Conservation (phyloP, 2,797 vertebrate species). For the Acanthornis magna region DNA sequence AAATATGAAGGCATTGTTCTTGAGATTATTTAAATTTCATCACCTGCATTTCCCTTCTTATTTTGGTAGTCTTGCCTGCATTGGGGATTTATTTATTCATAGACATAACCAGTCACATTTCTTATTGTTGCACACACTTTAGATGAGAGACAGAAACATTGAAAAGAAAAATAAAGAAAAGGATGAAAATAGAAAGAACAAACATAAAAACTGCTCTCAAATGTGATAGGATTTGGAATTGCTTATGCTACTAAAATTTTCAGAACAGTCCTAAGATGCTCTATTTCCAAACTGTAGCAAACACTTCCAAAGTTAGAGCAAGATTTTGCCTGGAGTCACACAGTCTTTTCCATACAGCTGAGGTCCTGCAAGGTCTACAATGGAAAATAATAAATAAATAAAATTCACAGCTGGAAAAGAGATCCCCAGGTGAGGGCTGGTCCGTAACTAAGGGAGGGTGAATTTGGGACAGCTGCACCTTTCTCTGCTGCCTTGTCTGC, state of each 20-base stretch:
- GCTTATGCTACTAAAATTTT: background rate
- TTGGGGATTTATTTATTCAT: background rate
- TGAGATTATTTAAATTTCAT: background rate
- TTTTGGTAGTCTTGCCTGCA: background rate
- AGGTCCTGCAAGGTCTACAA: background rate
- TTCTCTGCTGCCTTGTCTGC: background rate
- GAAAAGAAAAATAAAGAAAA: background rate
- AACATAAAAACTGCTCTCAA: background rate
- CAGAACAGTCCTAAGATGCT: background rate
- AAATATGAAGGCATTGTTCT: background rate
- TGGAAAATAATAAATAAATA: background rate
- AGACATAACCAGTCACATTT: background rate
- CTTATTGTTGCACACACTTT: background rate
- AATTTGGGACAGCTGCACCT: rapidly evolving
- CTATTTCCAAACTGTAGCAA: background rate
- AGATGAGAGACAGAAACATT: background rate
- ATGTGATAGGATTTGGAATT: background rate
- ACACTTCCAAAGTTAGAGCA: background rate
- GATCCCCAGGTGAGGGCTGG: background rate
- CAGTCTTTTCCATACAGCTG: background rate
- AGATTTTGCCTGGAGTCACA: background rate
- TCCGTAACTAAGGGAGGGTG: rapidly evolving
- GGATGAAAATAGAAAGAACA: background rate
- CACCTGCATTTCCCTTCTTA: background rate
- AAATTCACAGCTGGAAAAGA: background rate